These are phyloP conservation scores for Bambusicola thoracicus DNA, from an alignment of 2,113 vertebrate species.

Conservation along the genomic window DNA sequence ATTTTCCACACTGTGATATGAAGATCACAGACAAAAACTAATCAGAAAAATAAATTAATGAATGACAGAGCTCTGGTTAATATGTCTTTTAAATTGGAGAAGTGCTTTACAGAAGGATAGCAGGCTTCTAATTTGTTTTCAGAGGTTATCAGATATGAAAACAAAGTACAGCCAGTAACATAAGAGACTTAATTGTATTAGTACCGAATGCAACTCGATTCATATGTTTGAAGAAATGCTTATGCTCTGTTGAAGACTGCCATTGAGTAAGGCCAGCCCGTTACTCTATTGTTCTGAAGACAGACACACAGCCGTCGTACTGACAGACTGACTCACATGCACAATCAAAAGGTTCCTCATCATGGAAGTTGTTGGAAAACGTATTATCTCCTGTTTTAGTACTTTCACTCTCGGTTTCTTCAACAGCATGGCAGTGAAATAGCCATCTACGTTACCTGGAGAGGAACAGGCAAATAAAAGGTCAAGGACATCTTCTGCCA, in stretches of 20 bases:
- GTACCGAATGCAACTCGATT: neutral
- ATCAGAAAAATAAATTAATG: neutral
- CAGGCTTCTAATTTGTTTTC: neutral
- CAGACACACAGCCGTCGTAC: neutral
- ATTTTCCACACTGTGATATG: fast-evolving
- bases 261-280: neutral
- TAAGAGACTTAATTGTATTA: neutral
- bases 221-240: neutral
- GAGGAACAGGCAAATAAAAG: constrained; percentile 8
- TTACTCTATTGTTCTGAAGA: neutral
- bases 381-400: constrained; percentile 82
- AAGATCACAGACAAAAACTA: neutral
- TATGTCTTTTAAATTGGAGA: neutral
- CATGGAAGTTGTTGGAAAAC: constrained; percentile 90
- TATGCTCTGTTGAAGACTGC: neutral
- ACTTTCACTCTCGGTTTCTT: constrained; percentile 90
- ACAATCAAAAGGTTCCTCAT: constrained; percentile 92
- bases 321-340: constrained; percentile 78
- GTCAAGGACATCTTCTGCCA: fast-evolving
- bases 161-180: neutral
- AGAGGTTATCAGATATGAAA: neutral
- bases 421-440: constrained; percentile 93
- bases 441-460: constrained; percentile 87
- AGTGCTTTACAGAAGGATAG: neutral
- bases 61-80: neutral